These are phyloP conservation scores for Gephyroberyx darwinii DNA, from an alignment of 2,797 vertebrate species.

Conservation along the genomic window DNA sequence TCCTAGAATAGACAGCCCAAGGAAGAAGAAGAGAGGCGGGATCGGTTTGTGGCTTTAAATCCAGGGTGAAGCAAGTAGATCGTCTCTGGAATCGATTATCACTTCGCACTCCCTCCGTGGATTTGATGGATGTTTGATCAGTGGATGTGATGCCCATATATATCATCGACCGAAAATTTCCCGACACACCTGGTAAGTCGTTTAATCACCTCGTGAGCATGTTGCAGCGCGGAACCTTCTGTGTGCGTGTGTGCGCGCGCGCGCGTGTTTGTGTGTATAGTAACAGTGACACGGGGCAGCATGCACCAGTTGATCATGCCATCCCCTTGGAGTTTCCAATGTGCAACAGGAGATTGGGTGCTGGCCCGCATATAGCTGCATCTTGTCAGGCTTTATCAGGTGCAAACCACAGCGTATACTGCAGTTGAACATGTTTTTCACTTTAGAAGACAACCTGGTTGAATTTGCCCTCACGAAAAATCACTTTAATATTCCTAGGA, in stretches of 20 bases:
- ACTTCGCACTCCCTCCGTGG: conserved; percentile 71
- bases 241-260: conserved; percentile 27
- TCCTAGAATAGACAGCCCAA: conserved; percentile 64
- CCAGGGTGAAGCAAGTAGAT: conserved; percentile 50
- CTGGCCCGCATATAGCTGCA: conserved; percentile 45
- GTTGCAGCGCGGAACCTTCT: conserved; percentile 48
- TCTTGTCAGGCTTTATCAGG: conserved; percentile 3
- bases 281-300: conserved; percentile 56
- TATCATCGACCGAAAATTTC: conserved; percentile 86
- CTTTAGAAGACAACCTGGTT: conserved; percentile 33
- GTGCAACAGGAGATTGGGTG: conserved; percentile 75
- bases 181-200: conserved; percentile 85
- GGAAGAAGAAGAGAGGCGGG: conserved; percentile 51
- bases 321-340: conserved; percentile 58
- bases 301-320: conserved; percentile 73
- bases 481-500: neutral
- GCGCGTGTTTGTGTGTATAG: neutral
- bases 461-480: conserved; percentile 16
- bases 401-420: conserved; percentile 30
- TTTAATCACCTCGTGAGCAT: conserved; percentile 39
- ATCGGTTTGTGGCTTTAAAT: conserved; percentile 54
- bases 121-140: conserved; percentile 81
- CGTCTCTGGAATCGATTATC: conserved; percentile 61
- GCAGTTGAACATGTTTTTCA: conserved; percentile 46
- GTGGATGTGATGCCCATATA: conserved; percentile 88